phyloP scores from a whole-genome alignment of 2,888 invertebrate species.

The Mactromeris polynyma region DNA sequence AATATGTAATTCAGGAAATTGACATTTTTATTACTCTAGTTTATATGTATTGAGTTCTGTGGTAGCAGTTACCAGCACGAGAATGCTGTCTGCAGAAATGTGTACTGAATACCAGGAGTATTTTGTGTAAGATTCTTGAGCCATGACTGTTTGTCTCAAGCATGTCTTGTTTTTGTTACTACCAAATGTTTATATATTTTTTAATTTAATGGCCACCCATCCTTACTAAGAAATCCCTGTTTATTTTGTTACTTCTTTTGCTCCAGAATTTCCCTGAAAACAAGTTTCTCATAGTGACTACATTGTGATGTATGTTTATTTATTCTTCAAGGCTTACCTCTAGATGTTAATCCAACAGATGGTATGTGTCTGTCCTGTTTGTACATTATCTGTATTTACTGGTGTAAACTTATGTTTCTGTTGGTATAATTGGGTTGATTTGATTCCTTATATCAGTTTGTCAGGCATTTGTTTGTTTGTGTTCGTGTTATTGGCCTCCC shows the following conservation, averaged over 20 bases:
- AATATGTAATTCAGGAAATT: not conserved
- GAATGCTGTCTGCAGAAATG: not conserved
- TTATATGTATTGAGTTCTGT: not conserved
- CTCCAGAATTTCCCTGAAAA: not conserved
- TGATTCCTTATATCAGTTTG: not conserved
- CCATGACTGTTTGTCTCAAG: not conserved
- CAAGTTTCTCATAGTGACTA: conserved; percentile 3
- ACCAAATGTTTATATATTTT: not conserved
- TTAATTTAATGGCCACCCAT: not conserved
- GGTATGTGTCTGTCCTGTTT: not conserved
- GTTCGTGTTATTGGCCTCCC: not conserved
- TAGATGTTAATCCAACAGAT: not conserved
- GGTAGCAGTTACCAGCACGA: not conserved
- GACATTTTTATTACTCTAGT: not conserved
- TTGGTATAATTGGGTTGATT: not conserved
- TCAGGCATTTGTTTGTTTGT: conserved; percentile 2
- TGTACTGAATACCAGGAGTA: not conserved
- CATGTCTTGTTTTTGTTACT: not conserved
- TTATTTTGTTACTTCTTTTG: not conserved
- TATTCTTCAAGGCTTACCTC: not conserved
- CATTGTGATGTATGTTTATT: not conserved
- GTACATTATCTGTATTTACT: not conserved
- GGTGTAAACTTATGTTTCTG: not conserved
- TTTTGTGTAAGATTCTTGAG: not conserved
- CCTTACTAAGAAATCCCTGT: not conserved